Evolutionary conservation across 2,113 vertebrate species (phyloP).

Genomic region (Lepus europaeus): DNA sequence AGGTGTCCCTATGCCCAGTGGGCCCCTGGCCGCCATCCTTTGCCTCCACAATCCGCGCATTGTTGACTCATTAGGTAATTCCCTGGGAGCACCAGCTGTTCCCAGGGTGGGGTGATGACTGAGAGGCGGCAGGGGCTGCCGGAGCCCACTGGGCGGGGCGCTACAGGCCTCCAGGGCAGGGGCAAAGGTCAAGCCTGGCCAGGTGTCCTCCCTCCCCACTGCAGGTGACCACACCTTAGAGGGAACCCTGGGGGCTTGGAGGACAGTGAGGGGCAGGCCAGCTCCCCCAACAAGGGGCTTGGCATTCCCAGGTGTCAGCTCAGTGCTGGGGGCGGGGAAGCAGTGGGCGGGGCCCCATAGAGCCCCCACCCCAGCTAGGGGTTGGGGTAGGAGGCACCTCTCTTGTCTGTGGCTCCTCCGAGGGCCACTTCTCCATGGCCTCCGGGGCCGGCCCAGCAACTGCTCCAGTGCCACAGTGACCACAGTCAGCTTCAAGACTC

Average conservation of each 20-base stretch:
- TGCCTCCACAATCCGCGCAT: slow-evolving; percentile 90
- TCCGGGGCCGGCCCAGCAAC: slow-evolving; percentile 86
- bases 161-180: slow-evolving; percentile 82
- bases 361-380: slow-evolving; percentile 71
- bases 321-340: neutral
- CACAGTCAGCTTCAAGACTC: slow-evolving; percentile 79
- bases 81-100: slow-evolving; percentile 95
- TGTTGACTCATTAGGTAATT: slow-evolving; percentile 93
- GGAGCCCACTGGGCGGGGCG: slow-evolving; percentile 87
- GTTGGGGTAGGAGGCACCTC: slow-evolving; percentile 39
- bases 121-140: slow-evolving; percentile 89
- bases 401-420: slow-evolving; percentile 79
- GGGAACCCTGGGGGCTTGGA: neutral
- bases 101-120: slow-evolving; percentile 89
- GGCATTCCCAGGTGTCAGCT: slow-evolving; percentile 92
- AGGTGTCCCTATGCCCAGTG: slow-evolving; percentile 78
- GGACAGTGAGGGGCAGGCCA: neutral
- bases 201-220: slow-evolving; percentile 87
- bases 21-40: slow-evolving; percentile 89
- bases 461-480: slow-evolving; percentile 85
- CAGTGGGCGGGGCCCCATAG: neutral
- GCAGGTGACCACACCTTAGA: slow-evolving; percentile 83
- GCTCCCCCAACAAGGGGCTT: slow-evolving; percentile 72
- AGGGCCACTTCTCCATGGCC: slow-evolving; percentile 84
- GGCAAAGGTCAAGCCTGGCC: slow-evolving; percentile 83